Evolutionary conservation across 2,888 invertebrate genomes (phyloP), one percentile per base, ranked within the genome.

Genomic region (Caenorhabditis uteleia): DNA sequence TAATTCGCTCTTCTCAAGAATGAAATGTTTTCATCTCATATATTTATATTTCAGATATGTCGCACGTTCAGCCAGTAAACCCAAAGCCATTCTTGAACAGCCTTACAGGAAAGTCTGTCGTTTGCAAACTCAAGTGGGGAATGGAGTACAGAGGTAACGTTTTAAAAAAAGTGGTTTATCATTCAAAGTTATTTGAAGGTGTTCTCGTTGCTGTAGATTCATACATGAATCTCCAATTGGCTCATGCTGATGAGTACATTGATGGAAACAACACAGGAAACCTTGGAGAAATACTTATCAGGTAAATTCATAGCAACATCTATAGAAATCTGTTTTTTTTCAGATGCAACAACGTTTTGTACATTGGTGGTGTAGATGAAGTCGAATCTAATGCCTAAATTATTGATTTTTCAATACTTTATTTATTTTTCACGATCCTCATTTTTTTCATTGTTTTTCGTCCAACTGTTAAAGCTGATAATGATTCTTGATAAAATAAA

Each of bases 71-170:
- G 49, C 94, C 94, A 77, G 91, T 97, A 84, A 98, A 98, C 86
- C 98, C 98, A 4, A 98, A 98, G 88, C 98, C 98, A 66, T 99
- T 95, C 86, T 88, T 98, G 51, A 98, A 98, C 87, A 92, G 92
- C 83, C 88, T 99, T 44, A 97, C 95, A 1, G 98, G 98, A 16
- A 98, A 98, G 87, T 90, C 94, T 38, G 95, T 98, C 36, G 89
- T 95, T 85, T 95, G 97, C 2, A 97, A 97, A 86, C 87, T 98
- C 65, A 98, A 98, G 85, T 98, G 98, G 98, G 97, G 98, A 27
- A 97, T 97, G 85, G 97, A 98, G 85, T 98, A 99, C 85, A 95
- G 95, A 88, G 81, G 81, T 75, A 16, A 34, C 21, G 20, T 43
- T 36, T 46, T 23, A 6, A 7, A 25, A 23, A 6, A 14, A 47